These are phyloP conservation scores for Lasioglossum oenotherae DNA, from an alignment of 2,888 invertebrate species.

Conservation along the genomic window DNA sequence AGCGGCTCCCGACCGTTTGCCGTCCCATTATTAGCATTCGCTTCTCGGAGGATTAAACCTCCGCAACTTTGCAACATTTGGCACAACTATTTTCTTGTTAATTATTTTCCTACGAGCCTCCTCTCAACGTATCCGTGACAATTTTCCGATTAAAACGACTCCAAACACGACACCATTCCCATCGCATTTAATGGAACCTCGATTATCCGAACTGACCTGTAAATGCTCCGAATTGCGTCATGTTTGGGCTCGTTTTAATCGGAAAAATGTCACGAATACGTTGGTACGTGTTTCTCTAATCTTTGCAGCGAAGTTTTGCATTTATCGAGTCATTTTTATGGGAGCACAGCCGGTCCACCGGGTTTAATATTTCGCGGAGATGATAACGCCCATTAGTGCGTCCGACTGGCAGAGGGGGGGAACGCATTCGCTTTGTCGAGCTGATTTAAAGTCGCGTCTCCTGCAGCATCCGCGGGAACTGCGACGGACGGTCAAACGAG, in stretches of 20 bases:
- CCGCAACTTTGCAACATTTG: not conserved
- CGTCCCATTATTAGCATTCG: not conserved
- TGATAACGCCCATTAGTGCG: not conserved
- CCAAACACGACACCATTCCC: not conserved
- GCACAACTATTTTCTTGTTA: not conserved
- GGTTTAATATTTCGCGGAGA: not conserved
- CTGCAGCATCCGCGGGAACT: constrained; percentile 32
- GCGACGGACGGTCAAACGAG: constrained; percentile 51
- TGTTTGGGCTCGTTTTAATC: not conserved
- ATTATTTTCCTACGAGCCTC: not conserved
- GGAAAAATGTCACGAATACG: not conserved
- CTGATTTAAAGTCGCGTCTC: not conserved
- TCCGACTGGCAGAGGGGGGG: not conserved
- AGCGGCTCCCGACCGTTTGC: not conserved
- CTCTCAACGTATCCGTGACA: not conserved
- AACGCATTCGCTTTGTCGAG: not conserved
- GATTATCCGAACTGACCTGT: not conserved
- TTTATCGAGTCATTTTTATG: not conserved
- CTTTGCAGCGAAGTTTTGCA: too few species aligned
- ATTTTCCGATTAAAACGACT: fast-evolving
- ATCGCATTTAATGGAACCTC: not conserved
- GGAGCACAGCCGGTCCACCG: not conserved
- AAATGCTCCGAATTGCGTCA: not conserved
- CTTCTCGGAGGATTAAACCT: not conserved
- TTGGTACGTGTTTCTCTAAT: not conserved